Evolutionary conservation across 2,113 vertebrate species (phyloP).

Genomic region (Odocoileus hemionus): DNA sequence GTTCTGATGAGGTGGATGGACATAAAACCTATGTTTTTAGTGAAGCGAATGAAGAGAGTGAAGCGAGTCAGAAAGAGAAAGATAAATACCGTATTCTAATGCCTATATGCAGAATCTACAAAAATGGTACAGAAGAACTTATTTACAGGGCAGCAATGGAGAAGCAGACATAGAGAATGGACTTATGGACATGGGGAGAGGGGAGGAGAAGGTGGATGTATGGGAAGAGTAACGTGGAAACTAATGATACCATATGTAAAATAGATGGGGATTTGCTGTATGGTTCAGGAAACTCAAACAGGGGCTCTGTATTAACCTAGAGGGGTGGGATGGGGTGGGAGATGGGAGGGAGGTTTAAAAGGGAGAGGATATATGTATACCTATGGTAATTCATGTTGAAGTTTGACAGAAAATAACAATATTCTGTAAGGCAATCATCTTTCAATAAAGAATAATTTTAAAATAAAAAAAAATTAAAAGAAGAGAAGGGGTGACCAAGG

Average conservation of each 20-base stretch:
- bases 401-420: neutral
- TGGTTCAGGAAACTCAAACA: neutral
- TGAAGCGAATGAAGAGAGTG: neutral
- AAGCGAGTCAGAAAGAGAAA: neutral
- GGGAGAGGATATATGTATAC: neutral
- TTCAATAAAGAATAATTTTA: neutral
- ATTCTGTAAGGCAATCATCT: neutral
- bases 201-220: neutral
- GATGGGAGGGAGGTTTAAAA: neutral
- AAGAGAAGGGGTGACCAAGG: neutral
- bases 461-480: neutral
- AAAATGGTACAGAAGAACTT: neutral
- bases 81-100: neutral
- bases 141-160: neutral
- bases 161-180: neutral
- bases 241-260: neutral
- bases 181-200: neutral
- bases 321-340: neutral
- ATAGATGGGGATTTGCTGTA: accelerated
- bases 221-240: neutral
- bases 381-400: neutral
- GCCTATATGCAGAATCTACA: neutral
- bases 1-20: neutral
- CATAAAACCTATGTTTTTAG: neutral
- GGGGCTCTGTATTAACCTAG: neutral